Percentiles rank a stretch among this genome's conserved stretches.
phyloP scores from a whole-genome alignment of 2,113 vertebrate genomes.

The Jaculus jaculus region DNA sequence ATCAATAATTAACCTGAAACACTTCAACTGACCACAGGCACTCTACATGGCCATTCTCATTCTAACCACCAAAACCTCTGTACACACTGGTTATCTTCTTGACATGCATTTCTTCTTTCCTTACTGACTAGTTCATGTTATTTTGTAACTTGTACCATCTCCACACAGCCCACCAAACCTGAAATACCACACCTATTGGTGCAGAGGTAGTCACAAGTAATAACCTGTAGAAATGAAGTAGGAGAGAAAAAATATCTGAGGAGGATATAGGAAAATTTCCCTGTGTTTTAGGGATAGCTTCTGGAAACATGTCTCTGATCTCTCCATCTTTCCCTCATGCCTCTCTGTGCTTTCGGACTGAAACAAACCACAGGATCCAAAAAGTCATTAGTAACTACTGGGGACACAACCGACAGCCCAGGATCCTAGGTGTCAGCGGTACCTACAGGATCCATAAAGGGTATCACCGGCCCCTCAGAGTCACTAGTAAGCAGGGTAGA shows the following conservation, averaged over 20 bases:
- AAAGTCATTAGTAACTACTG: not conserved
- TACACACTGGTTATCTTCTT: not conserved
- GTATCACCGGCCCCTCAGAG: not conserved
- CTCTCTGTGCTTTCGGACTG: not conserved
- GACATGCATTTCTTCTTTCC: not conserved
- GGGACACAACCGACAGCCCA: too few relatives aligned
- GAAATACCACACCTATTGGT: not conserved
- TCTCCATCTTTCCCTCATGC: not conserved
- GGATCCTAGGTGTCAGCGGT: too few relatives aligned
- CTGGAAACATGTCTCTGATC: not conserved
- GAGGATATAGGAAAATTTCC: not conserved
- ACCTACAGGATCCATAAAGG: too few relatives aligned
- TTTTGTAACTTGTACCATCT: not conserved
- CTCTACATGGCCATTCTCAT: not conserved
- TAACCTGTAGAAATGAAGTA: not conserved
- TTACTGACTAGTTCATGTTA: not conserved
- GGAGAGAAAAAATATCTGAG: not conserved
- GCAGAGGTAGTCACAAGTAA: not conserved
- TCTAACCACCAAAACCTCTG: not conserved
- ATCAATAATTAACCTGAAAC: not conserved
- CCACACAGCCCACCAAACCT: not conserved
- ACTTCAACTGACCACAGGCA: not conserved
- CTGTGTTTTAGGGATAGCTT: not conserved
- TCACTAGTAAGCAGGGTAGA: not conserved
- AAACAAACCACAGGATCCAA: not conserved